Base-by-base conservation (phyloP, 1,140 invertebrate species). In the Cyclargus thomasi region DNA sequence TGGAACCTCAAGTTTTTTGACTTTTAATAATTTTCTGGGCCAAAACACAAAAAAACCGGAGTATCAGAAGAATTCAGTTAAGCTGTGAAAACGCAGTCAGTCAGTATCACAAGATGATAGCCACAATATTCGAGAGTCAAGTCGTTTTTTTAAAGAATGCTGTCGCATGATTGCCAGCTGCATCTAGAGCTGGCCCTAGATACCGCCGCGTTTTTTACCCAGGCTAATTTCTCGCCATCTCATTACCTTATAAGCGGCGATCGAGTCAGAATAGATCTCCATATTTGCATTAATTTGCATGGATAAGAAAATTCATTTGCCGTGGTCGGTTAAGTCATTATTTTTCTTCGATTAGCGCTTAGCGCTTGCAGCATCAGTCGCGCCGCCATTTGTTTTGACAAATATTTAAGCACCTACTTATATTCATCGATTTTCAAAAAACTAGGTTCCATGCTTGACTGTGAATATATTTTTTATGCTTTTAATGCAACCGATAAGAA, bases 151-250 rank as follows among this genome's bases (percentile, higher is more conserved):
- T 71, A 62, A 77, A 70, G 75, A 74, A 79, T 79, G 75, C 70
- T 59, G 72, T 71, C 68, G 53, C 69, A 74, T 80, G 76, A 82
- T 80, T 80, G 11, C 62, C 72, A 74, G 67, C 72, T 74, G 72
- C 70, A 70, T 71, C 63, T 64, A 67, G 68, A 67, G 23, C 21
- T 17, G 65, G 55, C 53, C 70, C 70, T 67, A 69, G 65, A 74
- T 74, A 74, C 72, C 62, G 65, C 18, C 23, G n/a, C 23, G 4
- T 59, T 66, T 66, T 66, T 66, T 35, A 47, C 39, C 29, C 29
- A 59, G 23, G 65, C 65, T 66, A 66, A 66, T 66, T 66, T 66
- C 65, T 36, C 65, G 53, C 53, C 65, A 66, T 66, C 39, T 47
- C 39, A 47, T 47, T 47, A 47, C 39, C 39, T 47, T 47, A 47